A percentile compares a stretch with the other conserved stretches of the same genome.
phyloP scores from a whole-genome alignment of 2,888 invertebrate species.

The Amblyjoppa fuscipennis region DNA sequence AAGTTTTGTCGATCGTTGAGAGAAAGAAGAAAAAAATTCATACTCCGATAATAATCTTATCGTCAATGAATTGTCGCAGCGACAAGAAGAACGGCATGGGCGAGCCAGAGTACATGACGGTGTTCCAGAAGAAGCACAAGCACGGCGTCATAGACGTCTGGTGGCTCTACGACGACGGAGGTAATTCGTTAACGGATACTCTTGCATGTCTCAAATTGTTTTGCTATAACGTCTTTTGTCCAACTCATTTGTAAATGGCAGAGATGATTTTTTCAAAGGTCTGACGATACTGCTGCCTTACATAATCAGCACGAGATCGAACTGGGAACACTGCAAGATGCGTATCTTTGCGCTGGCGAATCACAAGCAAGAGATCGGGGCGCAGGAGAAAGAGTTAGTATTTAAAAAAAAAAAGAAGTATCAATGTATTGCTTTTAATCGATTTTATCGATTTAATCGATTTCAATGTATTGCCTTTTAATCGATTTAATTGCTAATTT shows the following conservation, averaged over 20 bases:
- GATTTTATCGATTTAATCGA: constrained; percentile 66
- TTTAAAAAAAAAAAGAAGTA: neutral
- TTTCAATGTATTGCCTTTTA: constrained; percentile 49
- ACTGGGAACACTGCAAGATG: constrained; percentile 92
- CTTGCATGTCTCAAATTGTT: neutral
- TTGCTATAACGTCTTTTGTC: constrained; percentile 23
- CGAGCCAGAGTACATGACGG: constrained; percentile 88
- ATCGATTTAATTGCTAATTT: constrained; percentile 74
- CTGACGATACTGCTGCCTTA: constrained; percentile 94
- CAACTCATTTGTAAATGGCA: constrained; percentile 69
- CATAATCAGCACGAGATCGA: constrained; percentile 92
- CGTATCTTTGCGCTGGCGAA: constrained; percentile 94
- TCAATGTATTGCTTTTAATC: constrained; percentile 63
- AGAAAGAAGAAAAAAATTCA: neutral
- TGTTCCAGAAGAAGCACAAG: constrained; percentile 92
- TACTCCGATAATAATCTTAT: neutral
- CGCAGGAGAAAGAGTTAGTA: constrained; percentile 94
- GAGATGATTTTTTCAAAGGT: constrained; percentile 81
- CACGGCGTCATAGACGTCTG: constrained; percentile 96
- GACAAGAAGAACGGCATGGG: constrained; percentile 78
- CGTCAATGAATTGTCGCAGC: constrained; percentile 62
- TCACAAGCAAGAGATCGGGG: constrained; percentile 91
- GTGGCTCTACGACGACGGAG: constrained; percentile 98
- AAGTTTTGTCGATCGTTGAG: constrained; percentile 2
- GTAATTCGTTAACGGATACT: constrained; percentile 80